These are phyloP conservation scores for Diorhabda elongata DNA, from an alignment of 1,140 invertebrate genomes.

Conservation along the genomic window DNA sequence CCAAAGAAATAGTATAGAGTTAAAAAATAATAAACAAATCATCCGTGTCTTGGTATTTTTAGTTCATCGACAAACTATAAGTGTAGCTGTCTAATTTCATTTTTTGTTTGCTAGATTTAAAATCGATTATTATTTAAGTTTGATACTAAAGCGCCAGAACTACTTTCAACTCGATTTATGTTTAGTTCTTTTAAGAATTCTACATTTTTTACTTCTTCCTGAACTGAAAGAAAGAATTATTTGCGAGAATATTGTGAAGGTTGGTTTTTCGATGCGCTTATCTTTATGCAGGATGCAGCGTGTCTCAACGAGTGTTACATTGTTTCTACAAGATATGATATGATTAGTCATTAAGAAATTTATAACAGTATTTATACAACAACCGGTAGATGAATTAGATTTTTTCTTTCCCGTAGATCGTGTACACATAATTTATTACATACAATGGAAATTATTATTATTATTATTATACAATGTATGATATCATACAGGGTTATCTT, in stretches of 20 bases:
- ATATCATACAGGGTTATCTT: too few relatives aligned
- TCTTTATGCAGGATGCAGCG: neutral
- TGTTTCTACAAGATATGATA: neutral
- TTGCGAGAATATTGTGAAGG: neutral
- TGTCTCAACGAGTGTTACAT: neutral
- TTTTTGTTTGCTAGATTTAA: too few relatives aligned
- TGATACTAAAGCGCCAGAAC: neutral
- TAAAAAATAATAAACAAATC: too few relatives aligned
- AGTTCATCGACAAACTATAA: too few relatives aligned
- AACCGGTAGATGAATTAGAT: neutral
- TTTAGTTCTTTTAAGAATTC: neutral
- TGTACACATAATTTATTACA: neutral
- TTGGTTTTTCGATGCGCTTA: neutral
- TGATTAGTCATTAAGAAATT: neutral
- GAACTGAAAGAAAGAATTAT: slow-evolving; percentile 1
- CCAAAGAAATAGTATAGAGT: too few relatives aligned
- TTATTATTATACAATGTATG: too few relatives aligned
- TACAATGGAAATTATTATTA: too few relatives aligned
- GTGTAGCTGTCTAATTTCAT: too few relatives aligned
- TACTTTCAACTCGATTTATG: neutral
- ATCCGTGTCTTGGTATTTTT: too few relatives aligned
- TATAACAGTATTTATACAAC: neutral
- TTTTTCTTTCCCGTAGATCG: too few relatives aligned
- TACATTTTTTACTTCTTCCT: slow-evolving; percentile 1
- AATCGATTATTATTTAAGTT: too few relatives aligned